Evolutionary conservation across 2,888 invertebrate genomes (phyloP).

Genomic region (Achlya flavicornis): DNA sequence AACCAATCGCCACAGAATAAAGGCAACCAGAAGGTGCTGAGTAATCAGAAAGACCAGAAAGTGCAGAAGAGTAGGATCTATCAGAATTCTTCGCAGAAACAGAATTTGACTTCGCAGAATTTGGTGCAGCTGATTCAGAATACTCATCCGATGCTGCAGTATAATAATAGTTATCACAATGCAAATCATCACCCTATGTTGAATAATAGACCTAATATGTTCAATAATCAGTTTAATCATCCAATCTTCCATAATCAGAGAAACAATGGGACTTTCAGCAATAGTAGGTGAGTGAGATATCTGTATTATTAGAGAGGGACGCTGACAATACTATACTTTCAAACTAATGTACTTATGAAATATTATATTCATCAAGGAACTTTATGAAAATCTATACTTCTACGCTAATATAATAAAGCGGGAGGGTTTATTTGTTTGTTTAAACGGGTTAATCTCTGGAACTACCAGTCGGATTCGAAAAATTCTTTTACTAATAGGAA

Average conservation of each 20-base stretch:
- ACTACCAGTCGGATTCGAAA: too few species aligned
- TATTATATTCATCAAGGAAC: too few species aligned
- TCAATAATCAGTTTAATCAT: slow-evolving; percentile 49
- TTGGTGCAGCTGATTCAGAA: slow-evolving; percentile 75
- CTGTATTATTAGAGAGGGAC: slow-evolving; percentile 9
- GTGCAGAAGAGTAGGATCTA: slow-evolving; percentile 23
- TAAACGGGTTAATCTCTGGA: too few species aligned
- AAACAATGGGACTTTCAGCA: slow-evolving; percentile 59
- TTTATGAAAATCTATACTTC: too few species aligned
- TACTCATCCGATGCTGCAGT: slow-evolving; percentile 75
- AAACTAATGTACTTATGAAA: too few species aligned
- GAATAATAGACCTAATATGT: slow-evolving; percentile 49
- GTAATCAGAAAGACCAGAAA: slow-evolving; percentile 41
- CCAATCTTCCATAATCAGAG: slow-evolving; percentile 54
- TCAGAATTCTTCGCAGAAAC: slow-evolving; percentile 49
- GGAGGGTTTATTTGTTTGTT: too few species aligned
- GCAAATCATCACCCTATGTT: slow-evolving; percentile 75
- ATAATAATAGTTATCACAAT: slow-evolving; percentile 70
- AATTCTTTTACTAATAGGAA: too few species aligned
- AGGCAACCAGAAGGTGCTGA: slow-evolving; percentile 26
- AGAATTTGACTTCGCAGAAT: slow-evolving; percentile 63
- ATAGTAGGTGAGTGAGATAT: slow-evolving; percentile 40
- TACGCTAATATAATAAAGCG: too few species aligned
- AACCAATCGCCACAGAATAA: slow-evolving; percentile 36
- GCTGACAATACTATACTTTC: too few species aligned